phyloP scores from a whole-genome alignment of 2,888 invertebrate species.

The Drosophila melanosoma region DNA sequence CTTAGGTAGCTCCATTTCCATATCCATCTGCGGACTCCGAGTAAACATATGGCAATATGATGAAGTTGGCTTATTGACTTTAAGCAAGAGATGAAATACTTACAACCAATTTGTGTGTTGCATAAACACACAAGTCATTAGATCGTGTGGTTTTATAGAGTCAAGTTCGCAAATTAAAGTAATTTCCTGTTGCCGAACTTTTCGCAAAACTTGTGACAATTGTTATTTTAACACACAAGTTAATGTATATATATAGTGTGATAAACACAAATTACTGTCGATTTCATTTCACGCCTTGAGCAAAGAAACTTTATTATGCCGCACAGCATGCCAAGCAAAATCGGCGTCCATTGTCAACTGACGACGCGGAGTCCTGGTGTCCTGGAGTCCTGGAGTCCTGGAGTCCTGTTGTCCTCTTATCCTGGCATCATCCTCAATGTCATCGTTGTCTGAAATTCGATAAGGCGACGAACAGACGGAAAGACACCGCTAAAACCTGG shows the following conservation, averaged over 20 bases:
- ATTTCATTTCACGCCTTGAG: conserved; percentile 79
- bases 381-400: conserved; percentile 27
- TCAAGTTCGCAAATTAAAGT: conserved; percentile 73
- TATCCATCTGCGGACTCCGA: conserved; percentile 26
- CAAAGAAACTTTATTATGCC: conserved; percentile 69
- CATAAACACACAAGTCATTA: conserved; percentile 58
- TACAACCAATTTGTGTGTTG: conserved; percentile 46
- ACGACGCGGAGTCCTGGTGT: conserved; percentile 11
- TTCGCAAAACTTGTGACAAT: conserved; percentile 68
- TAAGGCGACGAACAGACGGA: conserved; percentile 59
- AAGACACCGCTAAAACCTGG: conserved; percentile 68
- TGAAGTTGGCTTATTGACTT: conserved; percentile 71
- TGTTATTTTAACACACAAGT: conserved; percentile 61
- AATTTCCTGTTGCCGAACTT: conserved; percentile 68
- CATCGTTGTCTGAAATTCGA: conserved; percentile 68
- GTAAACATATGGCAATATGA: conserved; percentile 63
- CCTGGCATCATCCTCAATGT: conserved; percentile 42
- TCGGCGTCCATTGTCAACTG: conserved; percentile 59
- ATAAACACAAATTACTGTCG: conserved; percentile 79
- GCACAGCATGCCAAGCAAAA: conserved; percentile 48
- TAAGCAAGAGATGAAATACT: conserved; percentile 53
- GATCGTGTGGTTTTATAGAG: conserved; percentile 69
- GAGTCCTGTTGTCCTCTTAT: conserved; percentile 30
- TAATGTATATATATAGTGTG: conserved; percentile 32
- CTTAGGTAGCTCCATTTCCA: conserved; percentile 60